phyloP scores from a whole-genome alignment of 2,113 vertebrate species.

The Phaetusa simplex region DNA sequence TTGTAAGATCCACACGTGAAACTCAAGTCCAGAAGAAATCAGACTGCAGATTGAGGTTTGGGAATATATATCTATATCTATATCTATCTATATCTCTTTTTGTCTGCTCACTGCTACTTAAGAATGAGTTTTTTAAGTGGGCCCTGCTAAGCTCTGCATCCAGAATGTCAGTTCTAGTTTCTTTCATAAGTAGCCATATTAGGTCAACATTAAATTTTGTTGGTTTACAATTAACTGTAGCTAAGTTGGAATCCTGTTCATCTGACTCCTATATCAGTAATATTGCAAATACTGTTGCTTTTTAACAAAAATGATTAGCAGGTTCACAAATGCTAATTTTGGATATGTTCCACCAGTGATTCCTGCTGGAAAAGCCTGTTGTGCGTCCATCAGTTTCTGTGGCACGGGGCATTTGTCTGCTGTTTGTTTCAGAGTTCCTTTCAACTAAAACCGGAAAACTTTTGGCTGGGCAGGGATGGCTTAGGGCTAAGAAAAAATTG shows the following conservation, averaged over 20 bases:
- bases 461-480: background rate
- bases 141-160: background rate
- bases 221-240: background rate
- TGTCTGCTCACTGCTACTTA: background rate
- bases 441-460: background rate
- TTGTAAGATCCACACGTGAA: background rate
- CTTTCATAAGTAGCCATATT: background rate
- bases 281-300: background rate
- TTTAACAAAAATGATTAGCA: background rate
- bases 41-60: background rate
- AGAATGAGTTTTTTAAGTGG: background rate
- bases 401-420: background rate
- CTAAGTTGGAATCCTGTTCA: background rate
- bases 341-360: accelerated
- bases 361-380: background rate
- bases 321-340: background rate
- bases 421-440: background rate
- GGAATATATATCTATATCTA: background rate
- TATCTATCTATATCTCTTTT: background rate
- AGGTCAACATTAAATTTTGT: background rate
- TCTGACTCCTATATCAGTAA: background rate
- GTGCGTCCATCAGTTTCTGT: background rate
- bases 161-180: background rate
- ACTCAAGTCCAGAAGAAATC: background rate
- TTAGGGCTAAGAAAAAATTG: background rate